Base-by-base conservation (phyloP, 2,113 vertebrate species). In the Tor tambroides region DNA sequence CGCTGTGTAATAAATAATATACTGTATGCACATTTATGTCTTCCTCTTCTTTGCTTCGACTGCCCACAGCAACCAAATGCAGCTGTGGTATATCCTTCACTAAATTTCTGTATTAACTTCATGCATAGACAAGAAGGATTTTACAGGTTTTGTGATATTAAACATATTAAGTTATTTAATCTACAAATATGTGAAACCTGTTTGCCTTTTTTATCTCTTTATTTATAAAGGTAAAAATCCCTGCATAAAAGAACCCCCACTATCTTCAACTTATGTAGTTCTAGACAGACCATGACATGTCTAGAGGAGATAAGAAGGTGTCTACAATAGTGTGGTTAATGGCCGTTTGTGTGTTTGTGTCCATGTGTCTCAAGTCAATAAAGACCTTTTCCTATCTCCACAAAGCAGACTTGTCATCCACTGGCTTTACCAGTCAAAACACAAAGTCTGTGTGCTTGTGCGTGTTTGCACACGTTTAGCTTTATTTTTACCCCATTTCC, bases 371-470 rank as follows among this genome's bases (percentile, higher is more conserved):
- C 38, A 38, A 38, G 65, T 80, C 78, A 87, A 85, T 90, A 81
- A 90, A 72, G 63, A 38, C 74, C 46, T 86, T 23, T 54, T 19
- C 14, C 61, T 84, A 86, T 88, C 87, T 85, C 77, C 63, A 26
- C 38, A 65, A 63, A 77, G 32, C 86, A 89, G 84, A 79, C 77
- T 76, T 35, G 15, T 59, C 75, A 21, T 63, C 51, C 32, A 67
- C 2, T 30, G 19, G 80, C 38, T 75, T 51, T 35, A 54, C 8
- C n/a, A 56, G 26, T 56, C 32, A 71, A 30, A 87, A 67, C 23
- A 32, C 74, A 74, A 74, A 77, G 6, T 61, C 79, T 35, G 46
- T n/a, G 9, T 19, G 49, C 14, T 17, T 85, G 80, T n/a, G 32
- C 10, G 32, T 80, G 38, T 71, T 54, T 69, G 46, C 30, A 35